phyloP scores from a whole-genome alignment of 2,113 vertebrate species.

The Dromaius novaehollandiae region DNA sequence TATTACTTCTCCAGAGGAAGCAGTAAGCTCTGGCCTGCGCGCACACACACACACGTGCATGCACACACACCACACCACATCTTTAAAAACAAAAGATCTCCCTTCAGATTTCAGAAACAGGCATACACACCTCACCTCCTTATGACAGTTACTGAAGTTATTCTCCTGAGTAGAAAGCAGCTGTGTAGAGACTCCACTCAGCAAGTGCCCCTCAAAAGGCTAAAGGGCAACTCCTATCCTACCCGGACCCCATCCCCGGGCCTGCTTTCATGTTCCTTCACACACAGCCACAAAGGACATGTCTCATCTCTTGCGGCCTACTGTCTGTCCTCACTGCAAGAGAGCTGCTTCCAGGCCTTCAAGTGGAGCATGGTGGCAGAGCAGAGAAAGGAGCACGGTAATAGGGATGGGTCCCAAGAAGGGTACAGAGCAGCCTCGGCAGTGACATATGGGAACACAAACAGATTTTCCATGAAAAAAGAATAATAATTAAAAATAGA shows the following conservation, averaged over 20 bases:
- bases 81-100: background rate
- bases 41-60: background rate
- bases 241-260: accelerated
- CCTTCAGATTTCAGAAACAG: background rate
- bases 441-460: background rate
- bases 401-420: background rate
- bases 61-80: background rate
- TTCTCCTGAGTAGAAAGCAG: background rate
- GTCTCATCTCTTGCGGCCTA: background rate
- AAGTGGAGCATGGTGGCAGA: background rate
- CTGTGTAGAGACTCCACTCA: background rate
- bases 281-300: background rate
- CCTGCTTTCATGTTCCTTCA: background rate
- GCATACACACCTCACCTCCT: background rate
- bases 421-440: constrained; percentile 1
- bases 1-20: background rate
- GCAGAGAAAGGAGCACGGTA: background rate
- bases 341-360: background rate
- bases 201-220: background rate
- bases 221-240: background rate
- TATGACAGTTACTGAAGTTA: background rate
- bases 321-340: background rate
- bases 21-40: background rate
- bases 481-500: background rate
- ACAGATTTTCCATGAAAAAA: background rate